Base-by-base conservation (phyloP, 1,140 invertebrate genomes). In the Ylistrum balloti region DNA sequence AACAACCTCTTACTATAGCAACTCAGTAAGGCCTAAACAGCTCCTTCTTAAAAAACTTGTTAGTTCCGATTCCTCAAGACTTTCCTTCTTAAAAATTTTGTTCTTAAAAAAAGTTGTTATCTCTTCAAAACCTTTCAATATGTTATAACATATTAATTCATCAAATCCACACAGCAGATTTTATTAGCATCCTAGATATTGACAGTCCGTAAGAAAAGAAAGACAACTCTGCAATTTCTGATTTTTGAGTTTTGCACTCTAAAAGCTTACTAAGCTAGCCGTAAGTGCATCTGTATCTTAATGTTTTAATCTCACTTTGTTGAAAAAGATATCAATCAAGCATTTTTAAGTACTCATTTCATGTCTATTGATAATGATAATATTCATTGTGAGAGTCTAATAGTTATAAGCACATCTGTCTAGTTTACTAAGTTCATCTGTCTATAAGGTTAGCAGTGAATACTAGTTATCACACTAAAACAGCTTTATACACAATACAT, bases 401-500 rank as follows among this genome's bases (percentile, higher is more conserved):
- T n/a, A 17, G 20, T 15, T 9, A 17, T 45, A 13, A 17, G 41
- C 41, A 9, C 41, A 28, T 74, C 56, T 74, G 56, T 74, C n/a
- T 74, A 74, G n/a, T 28, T n/a, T 74, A 38, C 35, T 38, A 5
- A 38, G 35, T 38, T 28, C n/a, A 74, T 28, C 56, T 74, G n/a
- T 74, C 56, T 74, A 74, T 74, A 74, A 74, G 56, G 56, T 74
- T 74, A 74, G 56, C 56, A 74, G 22, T 74, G 28, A 74, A 28
- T 74, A 74, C 56, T 45, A 45, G 17, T 45, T 45, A 45, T 45
- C 56, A 74, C 56, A 74, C 56, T 74, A 38, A 38, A 38, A 38
- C 41, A 45, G 41, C 35, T 45, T 45, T n/a, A n/a, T 74, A 74
- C n/a, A 74, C 56, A 74, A 74, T 74, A 74, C 56, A 74, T 74